Conservation (phyloP, 2,888 invertebrate species). For the Tachina grossa region DNA sequence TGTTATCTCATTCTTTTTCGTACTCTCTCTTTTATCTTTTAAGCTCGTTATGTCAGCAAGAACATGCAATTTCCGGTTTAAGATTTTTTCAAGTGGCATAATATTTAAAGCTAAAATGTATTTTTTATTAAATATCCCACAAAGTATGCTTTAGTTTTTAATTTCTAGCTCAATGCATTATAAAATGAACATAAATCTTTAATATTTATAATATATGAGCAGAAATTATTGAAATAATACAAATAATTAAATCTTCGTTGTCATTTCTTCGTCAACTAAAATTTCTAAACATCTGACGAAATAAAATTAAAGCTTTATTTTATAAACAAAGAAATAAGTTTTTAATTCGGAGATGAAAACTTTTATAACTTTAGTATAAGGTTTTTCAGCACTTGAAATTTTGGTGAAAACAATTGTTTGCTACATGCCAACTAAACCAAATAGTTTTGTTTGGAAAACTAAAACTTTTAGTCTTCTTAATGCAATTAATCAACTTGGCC, state of each 20-base stretch:
- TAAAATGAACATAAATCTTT: too few relatives aligned
- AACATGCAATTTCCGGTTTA: slow-evolving; percentile 34
- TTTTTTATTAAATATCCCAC: not conserved
- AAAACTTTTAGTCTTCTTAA: slow-evolving; percentile 22
- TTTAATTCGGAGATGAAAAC: too few relatives aligned
- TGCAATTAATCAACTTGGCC: slow-evolving; percentile 48
- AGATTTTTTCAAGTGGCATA: not conserved
- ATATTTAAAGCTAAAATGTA: too few relatives aligned
- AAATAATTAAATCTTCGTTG: too few relatives aligned
- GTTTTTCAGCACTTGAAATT: not conserved
- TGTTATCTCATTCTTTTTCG: not conserved
- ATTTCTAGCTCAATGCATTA: too few relatives aligned
- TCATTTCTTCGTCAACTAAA: too few relatives aligned
- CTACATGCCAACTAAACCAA: not conserved
- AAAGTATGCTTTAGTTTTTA: not conserved
- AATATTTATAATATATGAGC: too few relatives aligned
- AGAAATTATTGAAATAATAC: too few relatives aligned
- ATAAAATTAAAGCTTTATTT: too few relatives aligned
- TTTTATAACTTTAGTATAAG: too few relatives aligned
- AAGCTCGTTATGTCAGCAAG: slow-evolving; percentile 16
- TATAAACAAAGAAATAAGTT: too few relatives aligned
- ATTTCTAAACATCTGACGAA: too few relatives aligned
- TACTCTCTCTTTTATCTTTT: not conserved
- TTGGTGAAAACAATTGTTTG: not conserved
- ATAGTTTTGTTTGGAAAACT: not conserved